Evolutionary conservation across 2,888 invertebrate species (phyloP), one percentile per base, ranked within the genome.

Genomic region (Leptopilina syphax): DNA sequence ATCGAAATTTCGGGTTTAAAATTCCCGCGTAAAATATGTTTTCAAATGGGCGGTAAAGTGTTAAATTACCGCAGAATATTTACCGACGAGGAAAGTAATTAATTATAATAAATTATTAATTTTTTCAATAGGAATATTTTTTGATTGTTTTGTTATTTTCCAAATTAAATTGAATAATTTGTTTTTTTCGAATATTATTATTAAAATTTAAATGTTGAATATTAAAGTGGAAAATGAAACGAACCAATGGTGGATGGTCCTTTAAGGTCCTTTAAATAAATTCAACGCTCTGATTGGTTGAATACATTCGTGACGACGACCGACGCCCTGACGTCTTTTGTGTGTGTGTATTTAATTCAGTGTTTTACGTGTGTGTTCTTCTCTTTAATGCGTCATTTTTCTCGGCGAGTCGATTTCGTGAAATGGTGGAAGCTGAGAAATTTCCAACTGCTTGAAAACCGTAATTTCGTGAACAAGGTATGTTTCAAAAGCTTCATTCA

Each of bases 381-480:
- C 34, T 9, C 8, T 57, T 24, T 12, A 34, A 34, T 27, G 54
- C 73, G 73, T 73, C 73, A 73, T 73, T 73, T 73, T 73, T 73
- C 73, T 54, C 57, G 57, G 54, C 66, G 66, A 66, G 41, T 73
- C 73, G 73, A 57, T 13, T 41, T 34, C 34, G 57, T 73, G 73
- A 34, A 73, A 73, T 73, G n/a, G 73, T 57, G 73, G 73, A 73
- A 73, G 73, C 73, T 57, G 73, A 73, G 73, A 73, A 73, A 73
- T 73, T 73, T 73, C 73, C 73, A 57, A 57, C 1, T 57, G 57
- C 13, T 54, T 73, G 57, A 57, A 34, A 57, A 54, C 73, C 73
- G 73, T 73, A 73, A 73, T 73, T 73, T 73, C n/a, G 73, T 57
- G 54, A 54, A 44, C 34, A 73, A 73, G 73, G 73, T 73, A 73